A percentile compares a stretch with the other conserved stretches of the same genome.
phyloP scores from a whole-genome alignment of 1,140 invertebrate species.

The Idris sp. region DNA sequence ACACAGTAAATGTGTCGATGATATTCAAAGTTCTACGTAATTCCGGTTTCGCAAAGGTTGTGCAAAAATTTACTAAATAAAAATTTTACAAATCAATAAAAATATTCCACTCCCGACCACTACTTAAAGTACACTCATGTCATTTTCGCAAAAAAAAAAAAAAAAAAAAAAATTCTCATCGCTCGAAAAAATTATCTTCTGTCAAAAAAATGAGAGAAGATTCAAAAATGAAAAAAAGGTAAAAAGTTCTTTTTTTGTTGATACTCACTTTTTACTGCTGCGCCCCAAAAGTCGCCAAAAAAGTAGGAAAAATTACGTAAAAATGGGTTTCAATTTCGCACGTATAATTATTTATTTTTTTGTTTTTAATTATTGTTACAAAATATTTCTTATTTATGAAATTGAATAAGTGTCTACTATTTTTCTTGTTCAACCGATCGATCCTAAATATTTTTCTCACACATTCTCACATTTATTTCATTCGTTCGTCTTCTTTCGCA shows the following conservation, averaged over 20 bases:
- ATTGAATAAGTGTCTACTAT: conserved; percentile 62
- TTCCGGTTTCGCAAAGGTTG: conserved; percentile 37
- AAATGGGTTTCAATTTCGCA: conserved; percentile 77
- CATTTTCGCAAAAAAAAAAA: conserved; percentile 29
- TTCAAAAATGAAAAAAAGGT: conserved; percentile 51
- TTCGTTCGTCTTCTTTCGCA: conserved; percentile 17
- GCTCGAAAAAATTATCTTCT: conserved; percentile 26
- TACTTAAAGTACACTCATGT: conserved; percentile 40
- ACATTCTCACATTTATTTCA: conserved; percentile 9
- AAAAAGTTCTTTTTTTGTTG: conserved; percentile 49
- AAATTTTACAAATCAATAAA: too few species aligned
- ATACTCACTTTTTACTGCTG: conserved; percentile 73
- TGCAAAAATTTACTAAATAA: conserved; percentile 56
- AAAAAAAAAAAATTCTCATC: conserved; percentile 12
- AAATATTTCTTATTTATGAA: conserved; percentile 64
- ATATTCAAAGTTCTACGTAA: conserved; percentile 41
- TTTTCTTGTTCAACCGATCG: conserved; percentile 50
- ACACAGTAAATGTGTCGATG: conserved; percentile 14
- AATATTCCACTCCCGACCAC: conserved; percentile 27
- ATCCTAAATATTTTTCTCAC: conserved; percentile 16
- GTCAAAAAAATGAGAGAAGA: conserved; percentile 58
- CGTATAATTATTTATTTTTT: too few species aligned
- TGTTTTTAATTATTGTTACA: conserved; percentile 66
- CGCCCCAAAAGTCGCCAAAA: conserved; percentile 78
- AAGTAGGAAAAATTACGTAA: conserved; percentile 78